Base-by-base conservation (phyloP, 2,113 vertebrate species). In the Bubalus kerabau region DNA sequence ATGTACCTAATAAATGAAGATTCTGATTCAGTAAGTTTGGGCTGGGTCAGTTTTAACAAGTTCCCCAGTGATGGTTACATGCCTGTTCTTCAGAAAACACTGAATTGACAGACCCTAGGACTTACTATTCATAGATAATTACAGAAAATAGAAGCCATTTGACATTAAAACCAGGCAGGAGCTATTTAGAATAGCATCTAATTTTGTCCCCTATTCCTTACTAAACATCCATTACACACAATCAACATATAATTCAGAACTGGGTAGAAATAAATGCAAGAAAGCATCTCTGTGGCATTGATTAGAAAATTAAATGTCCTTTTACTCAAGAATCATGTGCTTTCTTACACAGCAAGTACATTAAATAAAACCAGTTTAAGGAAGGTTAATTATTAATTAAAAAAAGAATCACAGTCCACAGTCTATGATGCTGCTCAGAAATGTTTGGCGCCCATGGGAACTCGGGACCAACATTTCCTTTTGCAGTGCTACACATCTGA, bases 191-290 rank as follows among this genome's bases (percentile, higher is more conserved):
- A 90, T 97, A 96, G 48, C 40, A 82, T 78, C 83, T 93, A 93
- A 90, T 93, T 97, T 92, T 94, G 88, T 85, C 32, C 50, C 57
- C 26, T 50, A 26, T 54, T 92, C 60, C 78, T 95, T 88, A 95
- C 64, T 95, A 92, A 96, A 78, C 24, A 89, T 81, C 40, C 83
- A 56, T 90, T 94, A 67, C 59, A 60, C 30, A 82, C 28, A 87
- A 89, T 91, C 57, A 89, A 80, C 91, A 90, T 96, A 52, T 89
- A 97, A 95, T 86, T 98, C 88, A 95, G 85, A 97, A 60, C 30
- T 78, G 64, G 60, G 64, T 82, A 96, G 52, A 95, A 95, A 82
- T 50, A 74, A 85, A 48, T 52, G 43, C 54, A 87, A 62, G 24
- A 82, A 83, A 96, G 52, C 23, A 87, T 81, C 80, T 94, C 40